Evolutionary conservation across 2,113 vertebrate species (phyloP), one percentile per base, ranked within the genome.

Genomic region (Hystrix brachyura): DNA sequence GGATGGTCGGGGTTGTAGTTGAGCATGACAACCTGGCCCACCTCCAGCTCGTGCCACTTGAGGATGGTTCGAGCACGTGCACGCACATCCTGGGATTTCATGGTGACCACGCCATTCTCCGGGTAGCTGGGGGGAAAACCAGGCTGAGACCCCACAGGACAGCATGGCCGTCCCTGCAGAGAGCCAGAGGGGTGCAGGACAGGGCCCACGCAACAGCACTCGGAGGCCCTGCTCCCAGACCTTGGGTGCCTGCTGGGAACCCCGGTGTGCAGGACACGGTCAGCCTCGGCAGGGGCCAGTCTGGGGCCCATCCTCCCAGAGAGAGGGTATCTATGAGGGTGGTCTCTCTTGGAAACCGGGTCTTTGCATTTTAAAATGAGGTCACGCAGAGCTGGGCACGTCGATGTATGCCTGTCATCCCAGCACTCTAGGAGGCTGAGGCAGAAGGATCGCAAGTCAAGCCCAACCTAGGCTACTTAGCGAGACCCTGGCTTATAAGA

Each of bases 1-100:
- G 99, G 99, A 2, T 99, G 99, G 8, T 99, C 99, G 0, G 99
- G 99, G 94, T 99, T 99, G 95, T 99, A 99, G 98, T 99, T 99
- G 53, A 99, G 98, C 99, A 99, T 99, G 29, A 99, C 99, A 46
- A 99, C 97, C 98, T 99, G 99, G 25, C 99, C 99, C 7, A 98
- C 97, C 88, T 99, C 99, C 86, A 99, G 98, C 93, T 99, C 99
- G 64, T 99, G 99, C 99, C 99, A 99, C 97, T 99, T 98, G 91
- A 99, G 98, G 38, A 99, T 95, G 0, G 99, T 99, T 43, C 99
- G 98, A 7, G 99, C 99, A 0, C 99, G 99, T 0, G 99, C 99
- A 0, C 99, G 99, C 12, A 99, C 99, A 3, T 99, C 99, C 8
- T 98, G 99, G 0, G 97, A 98, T 57, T 97, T 98, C 98, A 99